Percentiles rank a stretch among this genome's conserved stretches.
phyloP scores from a whole-genome alignment of 2,888 invertebrate genomes.

The Torymus texanus region DNA sequence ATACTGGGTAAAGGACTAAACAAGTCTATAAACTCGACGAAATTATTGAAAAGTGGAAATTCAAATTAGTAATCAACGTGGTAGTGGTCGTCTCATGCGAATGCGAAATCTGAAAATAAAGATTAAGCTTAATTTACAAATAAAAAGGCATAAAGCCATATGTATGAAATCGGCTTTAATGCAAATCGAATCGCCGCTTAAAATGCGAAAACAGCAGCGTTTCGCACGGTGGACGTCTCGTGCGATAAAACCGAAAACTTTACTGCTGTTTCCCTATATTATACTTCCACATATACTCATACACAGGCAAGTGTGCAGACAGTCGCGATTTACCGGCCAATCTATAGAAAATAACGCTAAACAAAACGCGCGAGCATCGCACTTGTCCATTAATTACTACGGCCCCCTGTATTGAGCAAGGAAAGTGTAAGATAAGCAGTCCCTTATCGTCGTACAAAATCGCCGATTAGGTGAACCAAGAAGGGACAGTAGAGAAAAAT shows the following conservation, averaged over 20 bases:
- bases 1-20: too few species aligned
- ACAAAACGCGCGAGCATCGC: conserved; percentile 7
- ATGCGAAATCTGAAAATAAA: neutral
- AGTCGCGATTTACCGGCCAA: conserved; percentile 42
- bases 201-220: conserved; percentile 13
- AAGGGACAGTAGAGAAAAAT: neutral
- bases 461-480: conserved; percentile 35
- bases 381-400: conserved; percentile 30
- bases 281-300: neutral
- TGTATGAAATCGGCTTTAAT: neutral
- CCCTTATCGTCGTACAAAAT: conserved; percentile 33
- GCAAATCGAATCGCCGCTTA: conserved; percentile 18
- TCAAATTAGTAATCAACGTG: conserved; percentile 32
- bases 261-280: conserved; percentile 13
- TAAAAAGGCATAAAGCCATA: neutral
- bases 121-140: conserved; percentile 8
- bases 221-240: conserved; percentile 6
- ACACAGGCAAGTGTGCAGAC: neutral
- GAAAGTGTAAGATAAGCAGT: conserved; percentile 44
- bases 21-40: neutral
- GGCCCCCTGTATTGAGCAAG: conserved; percentile 42
- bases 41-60: conserved; percentile 6
- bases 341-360: conserved; percentile 35
- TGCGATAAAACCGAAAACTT: conserved; percentile 45
- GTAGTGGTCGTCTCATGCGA: neutral